phyloP scores from a whole-genome alignment of 2,113 vertebrate species.

The Erythrocebus patas region DNA sequence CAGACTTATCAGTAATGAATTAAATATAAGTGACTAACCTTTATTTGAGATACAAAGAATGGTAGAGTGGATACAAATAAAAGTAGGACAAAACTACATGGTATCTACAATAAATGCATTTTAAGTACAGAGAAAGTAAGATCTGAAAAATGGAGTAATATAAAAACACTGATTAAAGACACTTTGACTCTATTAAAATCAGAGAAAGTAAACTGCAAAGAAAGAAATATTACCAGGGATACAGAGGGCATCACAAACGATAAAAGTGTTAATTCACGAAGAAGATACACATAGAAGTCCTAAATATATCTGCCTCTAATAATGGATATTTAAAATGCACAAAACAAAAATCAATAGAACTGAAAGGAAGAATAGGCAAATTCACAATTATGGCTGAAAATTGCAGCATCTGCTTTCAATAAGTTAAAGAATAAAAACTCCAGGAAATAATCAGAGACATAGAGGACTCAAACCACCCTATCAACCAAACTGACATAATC shows the following conservation, averaged over 20 bases:
- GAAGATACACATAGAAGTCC: neutral
- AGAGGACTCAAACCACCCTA: neutral
- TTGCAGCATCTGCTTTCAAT: neutral
- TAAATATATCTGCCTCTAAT: neutral
- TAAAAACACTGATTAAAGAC: neutral
- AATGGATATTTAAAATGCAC: neutral
- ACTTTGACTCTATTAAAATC: neutral
- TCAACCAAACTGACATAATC: neutral
- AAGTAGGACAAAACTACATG: neutral
- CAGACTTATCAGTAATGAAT: neutral
- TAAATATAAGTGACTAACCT: neutral
- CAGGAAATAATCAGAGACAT: neutral
- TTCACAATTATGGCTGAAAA: neutral
- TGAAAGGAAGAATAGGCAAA: neutral
- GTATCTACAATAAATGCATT: neutral
- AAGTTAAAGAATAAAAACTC: neutral
- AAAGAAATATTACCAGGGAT: neutral
- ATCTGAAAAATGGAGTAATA: neutral
- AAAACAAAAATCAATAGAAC: neutral
- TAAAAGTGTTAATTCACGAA: neutral
- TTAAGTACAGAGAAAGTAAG: neutral
- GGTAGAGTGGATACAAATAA: neutral
- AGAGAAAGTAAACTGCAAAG: neutral
- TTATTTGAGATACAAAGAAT: neutral
- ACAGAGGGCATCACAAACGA: neutral